These are phyloP conservation scores for Chauna torquata DNA, from an alignment of 2,113 vertebrate genomes.

Conservation along the genomic window DNA sequence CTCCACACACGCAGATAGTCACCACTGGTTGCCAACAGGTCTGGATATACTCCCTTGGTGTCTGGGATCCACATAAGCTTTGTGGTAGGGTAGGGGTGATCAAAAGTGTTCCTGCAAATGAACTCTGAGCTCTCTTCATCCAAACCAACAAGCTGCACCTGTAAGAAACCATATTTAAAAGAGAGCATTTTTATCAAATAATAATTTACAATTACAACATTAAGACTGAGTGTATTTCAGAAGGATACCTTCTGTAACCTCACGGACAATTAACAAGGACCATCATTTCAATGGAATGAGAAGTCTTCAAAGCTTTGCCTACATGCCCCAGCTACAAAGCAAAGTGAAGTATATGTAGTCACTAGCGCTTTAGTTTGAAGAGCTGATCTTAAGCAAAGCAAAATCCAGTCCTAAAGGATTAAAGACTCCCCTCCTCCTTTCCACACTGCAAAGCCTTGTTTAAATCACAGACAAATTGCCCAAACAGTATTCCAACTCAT, in stretches of 20 bases:
- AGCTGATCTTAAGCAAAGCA: not conserved
- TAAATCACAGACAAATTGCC: not conserved
- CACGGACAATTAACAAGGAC: not conserved
- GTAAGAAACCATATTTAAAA: slow-evolving; percentile 10
- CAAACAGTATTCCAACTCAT: not conserved
- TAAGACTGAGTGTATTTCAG: not conserved
- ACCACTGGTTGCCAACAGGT: slow-evolving; percentile 94
- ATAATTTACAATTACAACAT: not conserved
- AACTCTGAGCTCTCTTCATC: slow-evolving; percentile 98
- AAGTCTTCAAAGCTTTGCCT: not conserved
- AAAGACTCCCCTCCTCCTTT: slow-evolving; percentile 2
- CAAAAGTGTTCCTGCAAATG: slow-evolving; percentile 96
- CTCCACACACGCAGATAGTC: slow-evolving; percentile 98
- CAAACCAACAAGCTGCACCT: slow-evolving; percentile 97
- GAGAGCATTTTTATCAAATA: not conserved
- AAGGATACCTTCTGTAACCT: not conserved
- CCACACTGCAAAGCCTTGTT: not conserved
- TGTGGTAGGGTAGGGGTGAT: slow-evolving; percentile 97
- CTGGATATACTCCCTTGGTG: slow-evolving; percentile 97
- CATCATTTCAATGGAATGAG: not conserved
- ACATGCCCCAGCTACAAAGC: not conserved
- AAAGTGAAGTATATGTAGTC: not conserved
- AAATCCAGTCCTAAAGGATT: slow-evolving; percentile 10
- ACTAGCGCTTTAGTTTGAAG: not conserved
- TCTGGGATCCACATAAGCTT: slow-evolving; percentile 99